These are phyloP conservation scores for Philhelius pedissequus DNA, from an alignment of 2,888 invertebrate genomes.

Conservation along the genomic window DNA sequence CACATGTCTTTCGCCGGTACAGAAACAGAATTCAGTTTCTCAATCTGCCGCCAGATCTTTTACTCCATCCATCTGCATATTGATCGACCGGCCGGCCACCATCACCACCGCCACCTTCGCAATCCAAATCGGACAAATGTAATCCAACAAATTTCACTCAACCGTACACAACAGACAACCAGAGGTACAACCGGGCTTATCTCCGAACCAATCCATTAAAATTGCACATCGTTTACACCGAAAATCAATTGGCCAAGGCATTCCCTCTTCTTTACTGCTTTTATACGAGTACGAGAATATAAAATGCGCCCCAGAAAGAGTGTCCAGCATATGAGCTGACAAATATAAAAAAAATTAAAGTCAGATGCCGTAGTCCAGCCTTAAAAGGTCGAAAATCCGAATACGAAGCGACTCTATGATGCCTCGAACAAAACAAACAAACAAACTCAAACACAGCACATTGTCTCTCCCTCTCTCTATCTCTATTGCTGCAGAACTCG, in stretches of 20 bases:
- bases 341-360: slow-evolving; percentile 21
- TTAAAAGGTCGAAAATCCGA: slow-evolving; percentile 46
- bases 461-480: slow-evolving; percentile 4
- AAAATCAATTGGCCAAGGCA: slow-evolving; percentile 79
- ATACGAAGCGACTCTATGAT: slow-evolving; percentile 50
- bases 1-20: not conserved
- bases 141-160: slow-evolving; percentile 69
- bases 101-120: slow-evolving; percentile 17
- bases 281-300: not conserved
- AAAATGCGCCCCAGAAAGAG: not conserved
- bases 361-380: slow-evolving; percentile 35
- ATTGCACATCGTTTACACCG: slow-evolving; percentile 79
- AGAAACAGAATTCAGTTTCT: not conserved
- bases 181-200: slow-evolving; percentile 72
- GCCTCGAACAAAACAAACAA: not conserved
- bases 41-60: slow-evolving; percentile 57
- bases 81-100: not conserved
- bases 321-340: slow-evolving; percentile 24
- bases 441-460: slow-evolving; percentile 1
- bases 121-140: slow-evolving; percentile 60
- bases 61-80: slow-evolving; percentile 38
- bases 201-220: slow-evolving; percentile 78
- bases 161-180: slow-evolving; percentile 62
- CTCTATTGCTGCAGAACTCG: slow-evolving; percentile 69
- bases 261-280: slow-evolving; percentile 64